These are phyloP conservation scores for Silvanus unidentatus DNA, from an alignment of 2,888 invertebrate species.

Conservation along the genomic window DNA sequence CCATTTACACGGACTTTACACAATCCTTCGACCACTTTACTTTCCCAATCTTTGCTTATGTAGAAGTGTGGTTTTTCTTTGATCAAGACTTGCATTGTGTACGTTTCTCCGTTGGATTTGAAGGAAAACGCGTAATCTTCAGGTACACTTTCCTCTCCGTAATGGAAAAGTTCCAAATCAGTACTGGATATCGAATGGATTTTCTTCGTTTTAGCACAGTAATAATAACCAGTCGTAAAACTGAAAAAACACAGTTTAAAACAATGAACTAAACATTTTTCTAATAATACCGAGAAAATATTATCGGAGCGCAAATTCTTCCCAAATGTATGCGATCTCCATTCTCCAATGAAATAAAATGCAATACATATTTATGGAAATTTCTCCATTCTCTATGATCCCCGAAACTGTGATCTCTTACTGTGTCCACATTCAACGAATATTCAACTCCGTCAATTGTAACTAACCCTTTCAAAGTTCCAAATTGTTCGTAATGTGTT, in stretches of 20 bases:
- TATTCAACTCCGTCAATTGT: constrained; percentile 50
- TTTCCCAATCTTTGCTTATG: constrained; percentile 56
- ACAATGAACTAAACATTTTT: not conserved
- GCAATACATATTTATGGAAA: constrained; percentile 63
- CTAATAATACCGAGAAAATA: constrained; percentile 51
- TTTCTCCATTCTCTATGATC: constrained; percentile 57
- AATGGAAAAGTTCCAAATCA: constrained; percentile 55
- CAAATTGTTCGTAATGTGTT: constrained; percentile 73
- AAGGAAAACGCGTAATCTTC: constrained; percentile 61
- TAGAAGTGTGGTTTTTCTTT: constrained; percentile 52
- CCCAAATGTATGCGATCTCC: constrained; percentile 60
- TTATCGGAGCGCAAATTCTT: constrained; percentile 58
- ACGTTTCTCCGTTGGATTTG: constrained; percentile 51
- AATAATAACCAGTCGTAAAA: constrained; percentile 58
- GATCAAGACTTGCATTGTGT: constrained; percentile 51
- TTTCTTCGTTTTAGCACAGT: constrained; percentile 43
- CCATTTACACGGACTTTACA: constrained; percentile 57
- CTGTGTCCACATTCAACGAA: constrained; percentile 52
- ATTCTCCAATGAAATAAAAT: constrained; percentile 63
- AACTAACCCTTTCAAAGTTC: constrained; percentile 53
- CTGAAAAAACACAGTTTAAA: constrained; percentile 39
- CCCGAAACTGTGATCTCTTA: constrained; percentile 67
- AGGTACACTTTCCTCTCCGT: constrained; percentile 55
- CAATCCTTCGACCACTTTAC: constrained; percentile 56
- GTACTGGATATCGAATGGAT: constrained; percentile 47